Percentiles rank a stretch among this genome's conserved stretches.
These are phyloP conservation scores for Siderastrea radians DNA, from an alignment of 92 coral and sea anemone genomes.

Conservation along the genomic window DNA sequence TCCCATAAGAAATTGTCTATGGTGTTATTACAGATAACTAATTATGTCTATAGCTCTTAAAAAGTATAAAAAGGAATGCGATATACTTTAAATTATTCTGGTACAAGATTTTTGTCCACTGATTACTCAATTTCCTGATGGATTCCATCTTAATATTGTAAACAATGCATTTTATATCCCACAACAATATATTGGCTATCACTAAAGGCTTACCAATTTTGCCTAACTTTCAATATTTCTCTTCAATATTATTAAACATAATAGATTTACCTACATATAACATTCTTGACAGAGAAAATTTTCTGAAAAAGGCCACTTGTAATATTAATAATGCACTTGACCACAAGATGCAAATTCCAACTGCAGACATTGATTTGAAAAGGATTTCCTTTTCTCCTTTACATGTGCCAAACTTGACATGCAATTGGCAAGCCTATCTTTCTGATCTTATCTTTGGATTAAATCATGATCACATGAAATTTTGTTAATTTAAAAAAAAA, in stretches of 20 bases:
- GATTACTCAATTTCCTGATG: no score
- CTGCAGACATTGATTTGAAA: background rate
- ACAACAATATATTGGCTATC: background rate
- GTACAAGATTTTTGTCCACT: no score
- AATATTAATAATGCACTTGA: background rate
- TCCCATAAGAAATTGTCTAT: no score
- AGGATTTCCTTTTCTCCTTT: background rate
- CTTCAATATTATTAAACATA: background rate
- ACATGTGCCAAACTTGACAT: background rate
- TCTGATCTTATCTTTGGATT: background rate
- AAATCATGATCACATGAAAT: background rate
- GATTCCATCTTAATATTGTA: no score
- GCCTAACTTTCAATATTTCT: background rate
- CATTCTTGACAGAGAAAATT: background rate
- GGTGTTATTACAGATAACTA: no score
- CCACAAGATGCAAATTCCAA: background rate
- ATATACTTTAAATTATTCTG: no score
- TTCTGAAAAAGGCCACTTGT: background rate
- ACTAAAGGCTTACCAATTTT: background rate
- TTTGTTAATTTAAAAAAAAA: background rate
- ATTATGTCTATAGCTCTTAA: no score
- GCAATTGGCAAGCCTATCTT: background rate
- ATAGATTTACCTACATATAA: background rate
- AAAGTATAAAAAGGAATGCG: no score
- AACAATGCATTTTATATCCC: no score